Percentiles rank a stretch among this genome's conserved stretches.
Evolutionary conservation across 2,797 vertebrate genomes (phyloP).

Genomic region (Oceanodroma leucorhoa): DNA sequence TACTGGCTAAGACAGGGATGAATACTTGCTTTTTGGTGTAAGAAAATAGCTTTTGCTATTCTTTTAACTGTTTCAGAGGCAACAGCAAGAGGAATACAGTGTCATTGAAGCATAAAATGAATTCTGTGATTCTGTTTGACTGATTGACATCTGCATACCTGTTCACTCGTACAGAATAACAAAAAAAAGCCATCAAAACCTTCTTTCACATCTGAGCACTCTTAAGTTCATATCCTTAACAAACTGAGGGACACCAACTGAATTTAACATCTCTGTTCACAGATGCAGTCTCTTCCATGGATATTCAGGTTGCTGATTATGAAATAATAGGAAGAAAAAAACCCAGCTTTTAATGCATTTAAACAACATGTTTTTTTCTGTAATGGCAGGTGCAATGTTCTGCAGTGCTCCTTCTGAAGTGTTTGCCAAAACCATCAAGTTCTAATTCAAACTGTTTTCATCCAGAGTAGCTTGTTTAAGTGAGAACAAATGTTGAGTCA

Average conservation of each 20-base stretch:
- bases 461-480: not conserved
- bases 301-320: not conserved
- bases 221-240: not conserved
- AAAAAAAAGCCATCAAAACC: not conserved
- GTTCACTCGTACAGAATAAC: not conserved
- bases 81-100: not conserved
- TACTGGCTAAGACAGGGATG: not conserved
- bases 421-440: not conserved
- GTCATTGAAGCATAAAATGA: not conserved
- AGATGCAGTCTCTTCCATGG: not conserved
- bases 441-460: not conserved
- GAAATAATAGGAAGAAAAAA: not conserved
- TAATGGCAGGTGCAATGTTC: not conserved
- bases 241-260: not conserved
- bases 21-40: not conserved
- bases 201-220: not conserved
- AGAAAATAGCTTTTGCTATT: not conserved
- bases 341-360: not conserved
- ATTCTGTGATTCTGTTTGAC: not conserved
- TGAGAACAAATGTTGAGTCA: not conserved
- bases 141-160: not conserved
- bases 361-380: not conserved
- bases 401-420: not conserved
- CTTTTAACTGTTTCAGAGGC: not conserved
- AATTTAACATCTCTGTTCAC: not conserved